Evolutionary conservation across 2,113 vertebrate genomes (phyloP).

Genomic region (Narcine bancroftii): DNA sequence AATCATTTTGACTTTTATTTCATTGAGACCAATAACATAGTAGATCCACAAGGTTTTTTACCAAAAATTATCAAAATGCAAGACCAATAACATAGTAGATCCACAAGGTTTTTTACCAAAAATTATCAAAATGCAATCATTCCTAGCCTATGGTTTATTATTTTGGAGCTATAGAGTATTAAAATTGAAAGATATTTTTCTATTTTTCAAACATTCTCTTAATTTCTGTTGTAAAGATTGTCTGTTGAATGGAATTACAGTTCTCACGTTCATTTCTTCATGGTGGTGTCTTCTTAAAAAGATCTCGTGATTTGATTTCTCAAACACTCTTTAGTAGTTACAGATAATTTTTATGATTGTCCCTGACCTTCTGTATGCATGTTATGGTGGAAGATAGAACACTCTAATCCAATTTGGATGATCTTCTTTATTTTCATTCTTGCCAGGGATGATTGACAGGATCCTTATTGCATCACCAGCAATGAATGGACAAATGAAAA

Average conservation of each 20-base stretch:
- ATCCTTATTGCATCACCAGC: not conserved
- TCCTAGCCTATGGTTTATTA: not conserved
- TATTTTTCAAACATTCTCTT: not conserved
- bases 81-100: not conserved
- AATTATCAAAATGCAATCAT: constrained; percentile 6
- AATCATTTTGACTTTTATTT: too few species aligned
- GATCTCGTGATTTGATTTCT: constrained; percentile 27
- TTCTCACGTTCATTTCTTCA: not conserved
- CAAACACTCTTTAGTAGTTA: constrained; percentile 25
- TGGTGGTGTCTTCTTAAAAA: not conserved
- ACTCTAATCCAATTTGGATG: constrained; percentile 21
- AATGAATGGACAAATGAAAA: not conserved
- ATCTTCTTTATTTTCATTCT: not conserved
- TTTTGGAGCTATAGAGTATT: constrained; percentile 2
- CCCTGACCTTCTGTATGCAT: not conserved
- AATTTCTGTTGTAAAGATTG: not conserved
- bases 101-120: not conserved
- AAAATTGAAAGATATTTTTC: not conserved
- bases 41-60: not conserved
- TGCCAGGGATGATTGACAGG: constrained; percentile 6
- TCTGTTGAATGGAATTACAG: not conserved
- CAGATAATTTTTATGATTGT: constrained; percentile 29
- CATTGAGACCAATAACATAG: not conserved
- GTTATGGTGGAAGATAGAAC: not conserved
- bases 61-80: constrained; percentile 1